phyloP scores from a whole-genome alignment of 2,797 vertebrate species.

The Gymnocypris eckloni region DNA sequence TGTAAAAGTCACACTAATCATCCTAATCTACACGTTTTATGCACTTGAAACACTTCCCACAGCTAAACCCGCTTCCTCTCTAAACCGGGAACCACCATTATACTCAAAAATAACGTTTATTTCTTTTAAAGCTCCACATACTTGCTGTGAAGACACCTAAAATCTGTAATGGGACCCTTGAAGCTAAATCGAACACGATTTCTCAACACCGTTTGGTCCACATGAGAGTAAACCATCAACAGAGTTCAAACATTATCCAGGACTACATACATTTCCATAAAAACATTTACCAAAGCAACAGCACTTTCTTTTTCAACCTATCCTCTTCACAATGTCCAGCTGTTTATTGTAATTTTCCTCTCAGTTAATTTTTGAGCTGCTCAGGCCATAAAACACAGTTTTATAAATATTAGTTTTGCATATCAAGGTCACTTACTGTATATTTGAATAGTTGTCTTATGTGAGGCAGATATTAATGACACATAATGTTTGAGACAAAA shows the following conservation, averaged over 20 bases:
- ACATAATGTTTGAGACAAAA: not conserved
- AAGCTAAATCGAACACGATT: constrained; percentile 27
- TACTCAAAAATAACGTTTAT: not conserved
- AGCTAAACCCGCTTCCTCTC: constrained; percentile 10
- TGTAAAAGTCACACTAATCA: constrained; percentile 4
- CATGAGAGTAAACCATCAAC: constrained; percentile 39
- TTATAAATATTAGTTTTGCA: constrained; percentile 41
- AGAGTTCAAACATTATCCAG: constrained; percentile 45
- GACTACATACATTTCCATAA: constrained; percentile 21
- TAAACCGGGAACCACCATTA: not conserved
- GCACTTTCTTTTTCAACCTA: not conserved
- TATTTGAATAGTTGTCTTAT: not conserved
- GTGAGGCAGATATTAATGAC: not conserved
- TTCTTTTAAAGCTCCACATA: constrained; percentile 6
- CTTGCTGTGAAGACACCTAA: not conserved
- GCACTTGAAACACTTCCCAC: constrained; percentile 1
- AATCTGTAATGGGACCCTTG: constrained; percentile 24
- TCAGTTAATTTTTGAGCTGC: not conserved
- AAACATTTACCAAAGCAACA: constrained; percentile 19
- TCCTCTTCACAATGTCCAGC: constrained; percentile 2
- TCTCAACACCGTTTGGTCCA: constrained; percentile 56
- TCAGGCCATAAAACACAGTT: constrained; percentile 1
- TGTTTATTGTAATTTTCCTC: constrained; percentile 2
- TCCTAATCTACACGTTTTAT: not conserved
- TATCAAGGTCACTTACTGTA: constrained; percentile 56